phyloP scores from a whole-genome alignment of 2,888 invertebrate genomes.

The Cheilosia urbana region DNA sequence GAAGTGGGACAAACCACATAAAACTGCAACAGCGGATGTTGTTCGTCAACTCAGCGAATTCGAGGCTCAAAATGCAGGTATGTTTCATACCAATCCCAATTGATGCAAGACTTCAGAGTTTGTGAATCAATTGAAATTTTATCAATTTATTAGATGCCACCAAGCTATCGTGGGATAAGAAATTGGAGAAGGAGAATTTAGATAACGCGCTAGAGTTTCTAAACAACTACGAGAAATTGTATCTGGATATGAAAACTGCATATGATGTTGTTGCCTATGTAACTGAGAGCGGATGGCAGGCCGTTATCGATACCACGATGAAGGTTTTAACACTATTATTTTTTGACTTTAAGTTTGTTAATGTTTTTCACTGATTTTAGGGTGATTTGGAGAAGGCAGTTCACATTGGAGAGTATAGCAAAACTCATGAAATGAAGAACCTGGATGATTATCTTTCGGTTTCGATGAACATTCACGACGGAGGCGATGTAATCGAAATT shows the following conservation, averaged over 20 bases:
- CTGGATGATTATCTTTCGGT: conserved; percentile 92
- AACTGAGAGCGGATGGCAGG: conserved; percentile 94
- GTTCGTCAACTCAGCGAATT: conserved; percentile 90
- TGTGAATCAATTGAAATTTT: background rate
- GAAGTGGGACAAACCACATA: conserved; percentile 93
- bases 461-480: conserved; percentile 95
- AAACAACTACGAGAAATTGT: conserved; percentile 93
- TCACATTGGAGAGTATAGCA: conserved; percentile 91
- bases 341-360: conserved; percentile 87
- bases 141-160: conserved; percentile 81
- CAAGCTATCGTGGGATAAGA: conserved; percentile 88
- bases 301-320: conserved; percentile 82
- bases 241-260: conserved; percentile 92
- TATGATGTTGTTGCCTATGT: conserved; percentile 97
- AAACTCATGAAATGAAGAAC: conserved; percentile 92
- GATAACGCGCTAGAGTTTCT: conserved; percentile 94
- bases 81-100: conserved; percentile 12
- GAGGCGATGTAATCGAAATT: conserved; percentile 95
- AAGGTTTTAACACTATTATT: conserved; percentile 75
- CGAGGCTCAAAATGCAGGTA: conserved; percentile 87
- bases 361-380: conserved; percentile 88
- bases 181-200: conserved; percentile 93
- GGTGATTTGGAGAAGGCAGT: conserved; percentile 92
- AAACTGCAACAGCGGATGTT: conserved; percentile 91
- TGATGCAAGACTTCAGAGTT: background rate